phyloP scores from a whole-genome alignment of 2,113 vertebrate species.

The Columba livia region DNA sequence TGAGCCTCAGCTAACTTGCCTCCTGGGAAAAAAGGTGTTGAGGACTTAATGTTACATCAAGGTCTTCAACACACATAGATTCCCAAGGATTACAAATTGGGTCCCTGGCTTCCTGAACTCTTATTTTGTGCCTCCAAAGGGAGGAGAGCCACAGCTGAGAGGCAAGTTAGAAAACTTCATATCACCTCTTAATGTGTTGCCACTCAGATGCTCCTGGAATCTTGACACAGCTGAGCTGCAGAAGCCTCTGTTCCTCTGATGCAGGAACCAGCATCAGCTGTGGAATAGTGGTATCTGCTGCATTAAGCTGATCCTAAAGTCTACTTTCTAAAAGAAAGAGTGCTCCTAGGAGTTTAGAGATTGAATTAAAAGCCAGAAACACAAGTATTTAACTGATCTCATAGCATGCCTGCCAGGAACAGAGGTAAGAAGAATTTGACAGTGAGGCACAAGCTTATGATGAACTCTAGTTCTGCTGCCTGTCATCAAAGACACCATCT shows the following conservation, averaged over 20 bases:
- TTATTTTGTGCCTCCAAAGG: accelerated
- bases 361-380: background rate
- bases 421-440: background rate
- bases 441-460: background rate
- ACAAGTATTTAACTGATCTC: background rate
- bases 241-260: background rate
- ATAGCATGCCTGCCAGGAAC: background rate
- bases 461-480: background rate
- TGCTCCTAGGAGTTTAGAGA: background rate
- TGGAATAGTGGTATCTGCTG: background rate
- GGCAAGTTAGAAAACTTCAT: background rate
- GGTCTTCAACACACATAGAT: background rate
- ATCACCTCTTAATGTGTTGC: background rate
- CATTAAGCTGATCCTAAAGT: background rate
- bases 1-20: background rate
- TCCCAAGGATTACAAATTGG: background rate
- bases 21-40: background rate
- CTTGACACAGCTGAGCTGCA: background rate
- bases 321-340: background rate
- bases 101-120: background rate
- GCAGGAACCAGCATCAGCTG: background rate
- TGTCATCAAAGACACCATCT: background rate
- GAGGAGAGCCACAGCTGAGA: background rate
- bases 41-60: background rate
- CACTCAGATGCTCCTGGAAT: background rate